A percentile compares a stretch with the other conserved stretches of the same genome.
Evolutionary conservation across 2,797 vertebrate genomes (phyloP).

Genomic region (Babyrousa celebensis): DNA sequence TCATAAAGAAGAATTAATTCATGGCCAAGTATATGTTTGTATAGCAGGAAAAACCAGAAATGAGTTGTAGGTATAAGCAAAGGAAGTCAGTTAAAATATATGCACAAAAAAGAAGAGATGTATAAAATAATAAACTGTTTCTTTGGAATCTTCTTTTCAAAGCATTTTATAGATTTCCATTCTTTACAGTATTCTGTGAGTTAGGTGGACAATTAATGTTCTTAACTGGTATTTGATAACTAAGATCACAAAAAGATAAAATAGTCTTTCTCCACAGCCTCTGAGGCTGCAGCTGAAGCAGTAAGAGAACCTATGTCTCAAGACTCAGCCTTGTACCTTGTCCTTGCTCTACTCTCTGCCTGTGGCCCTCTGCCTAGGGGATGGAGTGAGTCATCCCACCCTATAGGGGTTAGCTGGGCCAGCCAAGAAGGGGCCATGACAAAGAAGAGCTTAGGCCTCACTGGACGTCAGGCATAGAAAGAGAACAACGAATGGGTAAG

Average conservation of each 20-base stretch:
- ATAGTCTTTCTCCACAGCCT: not conserved
- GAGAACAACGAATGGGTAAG: constrained; percentile 76
- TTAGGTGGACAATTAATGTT: not conserved
- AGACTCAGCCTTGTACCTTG: not conserved
- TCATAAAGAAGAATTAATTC: not conserved
- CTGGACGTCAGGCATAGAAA: constrained; percentile 75
- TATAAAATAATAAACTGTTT: constrained; percentile 7
- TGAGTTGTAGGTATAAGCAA: not conserved
- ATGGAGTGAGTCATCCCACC: constrained; percentile 71
- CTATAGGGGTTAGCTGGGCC: constrained; percentile 75
- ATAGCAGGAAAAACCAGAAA: constrained; percentile 18
- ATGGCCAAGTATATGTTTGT: not conserved
- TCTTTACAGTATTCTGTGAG: not conserved
- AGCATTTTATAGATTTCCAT: not conserved
- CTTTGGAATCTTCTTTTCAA: constrained; percentile 63
- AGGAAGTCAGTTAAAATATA: constrained; percentile 51
- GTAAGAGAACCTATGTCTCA: not conserved
- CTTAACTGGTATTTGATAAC: constrained; percentile 18
- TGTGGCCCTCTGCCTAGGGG: not conserved
- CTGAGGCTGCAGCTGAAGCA: not conserved
- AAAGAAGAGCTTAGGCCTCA: constrained; percentile 77
- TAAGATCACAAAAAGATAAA: constrained; percentile 14
- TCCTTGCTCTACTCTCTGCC: not conserved
- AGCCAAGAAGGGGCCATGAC: constrained; percentile 57
- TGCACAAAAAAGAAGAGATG: not conserved